Evolutionary conservation across 2,797 vertebrate species (phyloP).

Genomic region (Malacoraja senta): DNA sequence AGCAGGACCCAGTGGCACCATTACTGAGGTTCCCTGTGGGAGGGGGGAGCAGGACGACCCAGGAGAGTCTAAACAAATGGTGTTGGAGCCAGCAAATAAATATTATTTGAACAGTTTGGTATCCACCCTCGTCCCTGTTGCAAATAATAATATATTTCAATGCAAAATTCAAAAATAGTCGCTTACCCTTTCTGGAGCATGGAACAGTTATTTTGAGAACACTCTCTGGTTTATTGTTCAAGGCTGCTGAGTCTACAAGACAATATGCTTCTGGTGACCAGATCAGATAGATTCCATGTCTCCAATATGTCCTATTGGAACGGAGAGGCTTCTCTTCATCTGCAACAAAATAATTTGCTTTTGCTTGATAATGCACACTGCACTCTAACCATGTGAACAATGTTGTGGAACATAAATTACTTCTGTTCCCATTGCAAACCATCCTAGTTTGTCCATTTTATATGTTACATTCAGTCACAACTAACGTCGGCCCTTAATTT

Average conservation of each 20-base stretch:
- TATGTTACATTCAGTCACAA: neutral
- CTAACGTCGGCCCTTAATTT: neutral
- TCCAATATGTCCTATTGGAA: conserved; percentile 86
- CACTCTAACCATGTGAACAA: neutral
- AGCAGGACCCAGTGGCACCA: too few relatives aligned
- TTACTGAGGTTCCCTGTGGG: too few relatives aligned
- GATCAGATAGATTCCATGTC: conserved; percentile 82
- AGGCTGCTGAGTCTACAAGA: conserved; percentile 74
- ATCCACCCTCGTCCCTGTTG: neutral
- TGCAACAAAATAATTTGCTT: neutral
- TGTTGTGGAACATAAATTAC: neutral
- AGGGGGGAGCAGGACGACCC: too few relatives aligned
- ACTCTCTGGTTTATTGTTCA: conserved; percentile 68
- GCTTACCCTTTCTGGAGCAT: conserved; percentile 80
- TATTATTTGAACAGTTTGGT: neutral
- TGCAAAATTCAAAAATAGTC: conserved; percentile 37
- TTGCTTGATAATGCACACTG: neutral
- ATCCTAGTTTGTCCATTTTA: neutral
- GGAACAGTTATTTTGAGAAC: conserved; percentile 87
- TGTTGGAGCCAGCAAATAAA: neutral
- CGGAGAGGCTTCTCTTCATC: conserved; percentile 65
- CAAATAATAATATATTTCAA: neutral
- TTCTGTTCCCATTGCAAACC: neutral
- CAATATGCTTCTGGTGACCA: conserved; percentile 92
- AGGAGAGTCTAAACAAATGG: too few relatives aligned